A percentile compares a stretch with the other conserved stretches of the same genome.
These are phyloP conservation scores for Mystacides longicornis DNA, from an alignment of 2,888 invertebrate species.

Conservation along the genomic window DNA sequence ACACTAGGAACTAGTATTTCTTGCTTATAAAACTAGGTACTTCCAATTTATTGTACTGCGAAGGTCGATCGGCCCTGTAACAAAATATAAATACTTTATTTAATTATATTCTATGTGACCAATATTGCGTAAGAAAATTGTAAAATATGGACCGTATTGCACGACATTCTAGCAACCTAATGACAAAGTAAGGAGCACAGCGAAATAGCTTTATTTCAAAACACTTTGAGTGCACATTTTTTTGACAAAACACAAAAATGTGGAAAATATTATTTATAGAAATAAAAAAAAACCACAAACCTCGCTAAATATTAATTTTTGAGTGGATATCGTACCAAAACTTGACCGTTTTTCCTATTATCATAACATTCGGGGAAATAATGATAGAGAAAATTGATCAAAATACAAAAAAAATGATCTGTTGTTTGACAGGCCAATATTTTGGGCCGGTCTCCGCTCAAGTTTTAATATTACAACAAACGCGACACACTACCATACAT, in stretches of 20 bases:
- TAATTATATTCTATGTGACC: not conserved
- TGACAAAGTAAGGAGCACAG: not conserved
- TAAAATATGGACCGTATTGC: not conserved
- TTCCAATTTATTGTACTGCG: slow-evolving; percentile 13
- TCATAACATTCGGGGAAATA: slow-evolving; percentile 27
- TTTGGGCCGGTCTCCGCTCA: slow-evolving; percentile 55
- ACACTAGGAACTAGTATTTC: not conserved
- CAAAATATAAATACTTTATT: slow-evolving; percentile 4
- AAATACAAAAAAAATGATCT: slow-evolving; percentile 33
- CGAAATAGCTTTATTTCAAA: not conserved
- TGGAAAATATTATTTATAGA: not conserved
- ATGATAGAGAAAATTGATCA: slow-evolving; percentile 16
- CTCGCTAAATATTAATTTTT: slow-evolving; percentile 51
- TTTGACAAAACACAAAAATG: not conserved
- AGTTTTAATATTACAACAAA: slow-evolving; percentile 44
- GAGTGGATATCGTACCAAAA: slow-evolving; percentile 54
- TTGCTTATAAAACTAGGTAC: not conserved
- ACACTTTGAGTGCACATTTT: not conserved
- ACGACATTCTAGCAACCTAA: not conserved
- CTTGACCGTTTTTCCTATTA: slow-evolving; percentile 36
- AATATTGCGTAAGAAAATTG: slow-evolving; percentile 17
- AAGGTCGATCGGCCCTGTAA: slow-evolving; percentile 19
- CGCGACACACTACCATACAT: slow-evolving; percentile 39
- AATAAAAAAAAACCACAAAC: slow-evolving; percentile 31
- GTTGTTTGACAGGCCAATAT: slow-evolving; percentile 50